Evolutionary conservation across 2,113 vertebrate genomes (phyloP).

Genomic region (Podiceps cristatus): DNA sequence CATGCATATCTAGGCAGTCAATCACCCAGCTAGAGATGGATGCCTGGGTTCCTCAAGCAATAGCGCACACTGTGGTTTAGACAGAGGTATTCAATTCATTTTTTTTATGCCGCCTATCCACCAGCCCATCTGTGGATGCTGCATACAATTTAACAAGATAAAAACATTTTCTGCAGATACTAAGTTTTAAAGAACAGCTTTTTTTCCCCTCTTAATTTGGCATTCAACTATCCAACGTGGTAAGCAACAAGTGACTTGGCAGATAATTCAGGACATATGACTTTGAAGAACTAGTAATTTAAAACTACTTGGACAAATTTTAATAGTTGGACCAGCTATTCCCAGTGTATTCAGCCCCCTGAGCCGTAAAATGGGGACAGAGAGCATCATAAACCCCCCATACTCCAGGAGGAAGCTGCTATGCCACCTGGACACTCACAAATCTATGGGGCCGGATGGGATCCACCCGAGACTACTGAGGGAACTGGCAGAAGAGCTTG

Average conservation of each 20-base stretch:
- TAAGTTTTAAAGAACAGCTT: neutral
- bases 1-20: neutral
- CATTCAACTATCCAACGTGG: neutral
- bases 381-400: too few species aligned
- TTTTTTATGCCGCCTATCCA: neutral
- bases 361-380: too few species aligned
- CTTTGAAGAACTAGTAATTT: constrained; percentile 29
- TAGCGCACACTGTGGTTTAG: neutral
- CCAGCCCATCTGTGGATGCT: neutral
- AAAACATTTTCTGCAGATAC: neutral
- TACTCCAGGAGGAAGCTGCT: too few species aligned
- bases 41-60: neutral
- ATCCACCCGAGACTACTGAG: too few species aligned
- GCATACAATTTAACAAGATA: neutral
- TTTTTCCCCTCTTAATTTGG: neutral
- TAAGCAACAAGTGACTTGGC: constrained; percentile 47
- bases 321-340: too few species aligned
- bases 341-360: too few species aligned
- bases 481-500: too few species aligned
- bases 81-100: neutral
- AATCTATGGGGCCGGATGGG: too few species aligned
- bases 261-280: constrained; percentile 46
- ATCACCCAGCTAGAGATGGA: neutral
- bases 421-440: too few species aligned
- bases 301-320: neutral